Base-by-base conservation (phyloP, 2,888 invertebrate species). In the Tachystola acroxantha region DNA sequence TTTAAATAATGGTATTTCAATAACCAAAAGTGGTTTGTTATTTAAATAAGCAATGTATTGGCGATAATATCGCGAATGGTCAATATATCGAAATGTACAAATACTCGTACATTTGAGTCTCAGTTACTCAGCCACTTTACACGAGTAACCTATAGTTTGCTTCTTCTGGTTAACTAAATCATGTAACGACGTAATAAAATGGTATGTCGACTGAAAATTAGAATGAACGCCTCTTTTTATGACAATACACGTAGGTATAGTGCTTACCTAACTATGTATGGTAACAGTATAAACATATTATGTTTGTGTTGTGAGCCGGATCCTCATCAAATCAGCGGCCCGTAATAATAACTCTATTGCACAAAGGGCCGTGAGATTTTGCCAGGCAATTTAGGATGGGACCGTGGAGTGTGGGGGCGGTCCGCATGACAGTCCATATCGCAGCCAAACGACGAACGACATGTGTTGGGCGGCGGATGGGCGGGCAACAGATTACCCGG, bases 301-400 rank as follows among this genome's bases (percentile, higher is more conserved):
- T 30, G 34, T 40, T 37, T 22, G 30, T 31, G 36, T 37, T 22
- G 30, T 31, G 36, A 37, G 37, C 29, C 48, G 51, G 49, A 63
- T 66, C 62, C 64, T 71, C 67, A 71, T 74, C 63, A 75, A 80
- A 75, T 72, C 76, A 74, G 61, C 65, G 69, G 62, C 57, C 75
- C 74, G 72, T 66, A 73, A 76, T 77, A 82, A 80, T 72, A 80
- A 75, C 70, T 69, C 65, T 61, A 75, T 75, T 66, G 65, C 57
- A 75, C 68, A 77, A 80, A 79, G 74, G 76, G 72, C 64, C 64
- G 59, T 57, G 68, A 66, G 63, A 74, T 80, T 76, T 73, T 66
- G 67, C 59, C 68, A 63, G 69, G 64, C 74, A 70, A 79, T 79
- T 80, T 77, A 53, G 66, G 50, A 37, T 16, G 37, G 10, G 53